A percentile compares a stretch with the other conserved stretches of the same genome.
Conservation (phyloP, 2,888 invertebrate genomes). For the Neoitamus cyanurus region DNA sequence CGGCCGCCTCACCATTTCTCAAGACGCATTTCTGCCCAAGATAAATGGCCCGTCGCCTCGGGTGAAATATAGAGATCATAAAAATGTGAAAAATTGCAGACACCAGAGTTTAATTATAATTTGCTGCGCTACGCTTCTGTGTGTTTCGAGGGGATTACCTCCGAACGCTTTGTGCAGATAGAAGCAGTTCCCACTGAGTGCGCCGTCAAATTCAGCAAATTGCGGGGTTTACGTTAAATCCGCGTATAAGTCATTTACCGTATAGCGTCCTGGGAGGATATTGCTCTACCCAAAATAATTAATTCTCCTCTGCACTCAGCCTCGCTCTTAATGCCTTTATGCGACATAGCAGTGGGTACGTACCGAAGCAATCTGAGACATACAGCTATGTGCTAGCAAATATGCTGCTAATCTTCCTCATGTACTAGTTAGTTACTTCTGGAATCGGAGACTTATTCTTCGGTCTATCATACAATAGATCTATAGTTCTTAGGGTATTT, state of each 20-base stretch:
- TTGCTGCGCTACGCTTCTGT: background rate
- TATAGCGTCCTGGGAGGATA: background rate
- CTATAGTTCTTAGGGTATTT: no score
- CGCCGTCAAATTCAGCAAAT: background rate
- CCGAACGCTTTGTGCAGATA: background rate
- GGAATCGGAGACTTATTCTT: no score
- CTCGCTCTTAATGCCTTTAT: background rate
- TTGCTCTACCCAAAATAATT: background rate
- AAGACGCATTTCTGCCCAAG: constrained; percentile 14
- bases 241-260: background rate
- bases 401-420: no score
- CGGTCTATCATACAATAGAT: no score
- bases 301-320: background rate
- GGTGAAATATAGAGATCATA: constrained; percentile 19
- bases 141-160: background rate
- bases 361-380: background rate
- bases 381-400: no score
- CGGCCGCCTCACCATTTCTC: background rate
- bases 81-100: constrained; percentile 24
- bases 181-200: background rate
- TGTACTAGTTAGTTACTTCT: no score
- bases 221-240: background rate
- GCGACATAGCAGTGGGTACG: background rate
- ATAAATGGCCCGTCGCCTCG: constrained; percentile 39
- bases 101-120: constrained; percentile 14